Evolutionary conservation across 2,113 vertebrate genomes (phyloP).

Genomic region (Percopsis transmontana): DNA sequence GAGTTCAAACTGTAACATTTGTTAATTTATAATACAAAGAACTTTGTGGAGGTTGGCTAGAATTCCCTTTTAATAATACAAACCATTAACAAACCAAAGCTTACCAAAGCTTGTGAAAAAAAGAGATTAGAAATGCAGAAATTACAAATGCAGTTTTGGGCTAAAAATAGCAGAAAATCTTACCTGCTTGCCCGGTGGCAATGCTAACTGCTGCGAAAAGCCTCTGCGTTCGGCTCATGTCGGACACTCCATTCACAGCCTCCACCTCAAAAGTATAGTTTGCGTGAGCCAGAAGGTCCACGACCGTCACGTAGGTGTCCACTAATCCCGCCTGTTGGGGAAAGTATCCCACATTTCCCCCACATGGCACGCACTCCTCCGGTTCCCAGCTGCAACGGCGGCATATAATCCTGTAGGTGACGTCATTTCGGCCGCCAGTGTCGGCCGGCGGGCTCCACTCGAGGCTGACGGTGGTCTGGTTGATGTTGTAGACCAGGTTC

Average conservation of each 20-base stretch:
- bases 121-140: too few species aligned
- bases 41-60: too few species aligned
- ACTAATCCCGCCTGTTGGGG: conserved; percentile 92
- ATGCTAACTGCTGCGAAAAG: conserved; percentile 96
- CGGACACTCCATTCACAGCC: conserved; percentile 97
- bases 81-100: too few species aligned
- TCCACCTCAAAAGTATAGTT: conserved; percentile 99
- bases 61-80: too few species aligned
- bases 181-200: conserved; percentile 98
- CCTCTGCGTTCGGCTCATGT: conserved; percentile 93
- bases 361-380: conserved; percentile 92
- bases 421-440: conserved; percentile 91
- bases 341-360: conserved; percentile 89
- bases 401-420: conserved; percentile 93
- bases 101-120: too few species aligned
- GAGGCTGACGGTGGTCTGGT: conserved; percentile 95
- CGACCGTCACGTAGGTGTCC: conserved; percentile 90
- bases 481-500: conserved; percentile 99
- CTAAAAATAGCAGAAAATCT: conserved; percentile 41
- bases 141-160: too few species aligned
- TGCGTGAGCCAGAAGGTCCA: conserved; percentile 95
- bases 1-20: too few species aligned
- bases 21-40: too few species aligned
- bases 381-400: conserved; percentile 96
- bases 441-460: conserved; percentile 97